Evolutionary conservation across 2,888 invertebrate species (phyloP).

Genomic region (Cremastobaeus sp.): DNA sequence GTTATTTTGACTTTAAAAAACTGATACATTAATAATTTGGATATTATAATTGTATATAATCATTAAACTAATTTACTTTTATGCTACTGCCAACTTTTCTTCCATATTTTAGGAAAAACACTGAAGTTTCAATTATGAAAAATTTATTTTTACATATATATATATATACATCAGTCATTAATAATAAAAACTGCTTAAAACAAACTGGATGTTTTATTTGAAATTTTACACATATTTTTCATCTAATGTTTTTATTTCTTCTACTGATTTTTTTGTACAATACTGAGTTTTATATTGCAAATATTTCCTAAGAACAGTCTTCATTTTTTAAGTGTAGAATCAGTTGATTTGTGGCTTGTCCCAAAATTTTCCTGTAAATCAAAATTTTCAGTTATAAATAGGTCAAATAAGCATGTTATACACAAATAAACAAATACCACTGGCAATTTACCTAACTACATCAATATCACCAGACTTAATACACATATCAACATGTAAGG

Average conservation of each 20-base stretch:
- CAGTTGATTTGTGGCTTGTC: slow-evolving; percentile 85
- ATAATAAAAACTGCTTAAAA: too few species aligned
- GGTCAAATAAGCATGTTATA: background rate
- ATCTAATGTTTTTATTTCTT: slow-evolving; percentile 84
- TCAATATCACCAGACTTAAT: slow-evolving; percentile 85
- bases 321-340: slow-evolving; percentile 90
- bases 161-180: too few species aligned
- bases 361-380: slow-evolving; percentile 84
- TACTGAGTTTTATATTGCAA: slow-evolving; percentile 88
- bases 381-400: background rate
- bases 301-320: slow-evolving; percentile 91
- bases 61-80: too few species aligned
- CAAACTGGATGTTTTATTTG: too few species aligned
- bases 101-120: too few species aligned
- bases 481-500: slow-evolving; percentile 91
- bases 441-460: slow-evolving; percentile 84
- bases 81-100: too few species aligned
- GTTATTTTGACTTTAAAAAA: too few species aligned
- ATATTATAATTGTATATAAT: too few species aligned
- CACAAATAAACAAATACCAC: background rate
- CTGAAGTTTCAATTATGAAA: too few species aligned
- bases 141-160: too few species aligned
- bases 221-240: slow-evolving; percentile 82
- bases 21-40: too few species aligned
- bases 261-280: slow-evolving; percentile 84